A percentile compares a stretch with the other conserved stretches of the same genome.
Evolutionary conservation across 53 echinoderm and acorn worm species (phyloP).

Genomic region (Glandiceps talaboti): DNA sequence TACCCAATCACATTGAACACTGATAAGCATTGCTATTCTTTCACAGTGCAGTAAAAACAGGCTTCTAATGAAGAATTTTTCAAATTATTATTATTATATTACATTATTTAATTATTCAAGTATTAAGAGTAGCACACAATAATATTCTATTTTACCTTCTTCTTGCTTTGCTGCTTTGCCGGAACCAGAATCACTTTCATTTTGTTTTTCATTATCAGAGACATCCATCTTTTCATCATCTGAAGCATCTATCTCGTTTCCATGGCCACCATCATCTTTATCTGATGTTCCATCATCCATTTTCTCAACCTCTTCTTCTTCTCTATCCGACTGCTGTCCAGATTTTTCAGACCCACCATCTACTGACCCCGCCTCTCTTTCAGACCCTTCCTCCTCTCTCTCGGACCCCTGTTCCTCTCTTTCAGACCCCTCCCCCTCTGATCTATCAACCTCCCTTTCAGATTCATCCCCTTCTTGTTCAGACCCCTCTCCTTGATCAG

Average conservation of each 20-base stretch:
- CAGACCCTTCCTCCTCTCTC: conserved; percentile 6
- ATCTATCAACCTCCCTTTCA: neutral
- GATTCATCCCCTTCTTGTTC: conserved; percentile 6
- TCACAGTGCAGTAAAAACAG: too few relatives aligned
- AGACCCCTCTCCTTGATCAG: neutral
- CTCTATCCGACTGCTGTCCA: conserved; percentile 4
- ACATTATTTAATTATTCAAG: too few relatives aligned
- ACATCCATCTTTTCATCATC: neutral
- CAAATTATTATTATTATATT: too few relatives aligned
- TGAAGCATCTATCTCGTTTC: conserved; percentile 4
- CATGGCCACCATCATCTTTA: neutral
- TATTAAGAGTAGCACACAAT: too few relatives aligned
- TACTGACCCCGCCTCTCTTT: conserved; percentile 2
- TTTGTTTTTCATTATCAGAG: neutral
- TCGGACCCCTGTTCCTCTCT: conserved; percentile 49
- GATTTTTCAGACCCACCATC: conserved; percentile 12
- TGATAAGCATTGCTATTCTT: too few relatives aligned
- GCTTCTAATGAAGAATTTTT: too few relatives aligned
- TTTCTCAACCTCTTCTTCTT: neutral
- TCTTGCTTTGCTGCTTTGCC: neutral
- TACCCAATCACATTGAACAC: too few relatives aligned
- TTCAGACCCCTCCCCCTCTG: conserved; percentile 26
- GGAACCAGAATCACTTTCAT: neutral
- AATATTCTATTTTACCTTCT: too few relatives aligned
- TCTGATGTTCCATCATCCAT: neutral